A percentile compares a stretch with the other conserved stretches of the same genome.
Evolutionary conservation across 2,113 vertebrate species (phyloP).

Genomic region (Spea multiplicata): DNA sequence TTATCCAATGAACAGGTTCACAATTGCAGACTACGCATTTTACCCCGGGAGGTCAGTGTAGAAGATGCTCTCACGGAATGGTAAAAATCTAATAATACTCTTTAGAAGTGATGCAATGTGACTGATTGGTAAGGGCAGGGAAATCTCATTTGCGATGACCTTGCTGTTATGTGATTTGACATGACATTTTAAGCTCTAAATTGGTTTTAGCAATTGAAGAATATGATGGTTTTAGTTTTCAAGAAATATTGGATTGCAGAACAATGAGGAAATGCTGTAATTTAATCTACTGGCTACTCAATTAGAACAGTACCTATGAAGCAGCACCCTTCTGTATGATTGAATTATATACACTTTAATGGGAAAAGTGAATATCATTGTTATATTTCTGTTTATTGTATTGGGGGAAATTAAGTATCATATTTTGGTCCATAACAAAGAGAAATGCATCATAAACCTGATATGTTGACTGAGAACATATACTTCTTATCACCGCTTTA

Average conservation of each 20-base stretch:
- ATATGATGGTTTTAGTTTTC: slow-evolving; percentile 65
- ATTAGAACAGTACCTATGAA: slow-evolving; percentile 60
- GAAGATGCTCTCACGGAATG: slow-evolving; percentile 67
- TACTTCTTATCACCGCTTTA: too few relatives aligned
- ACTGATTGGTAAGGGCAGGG: slow-evolving; percentile 74
- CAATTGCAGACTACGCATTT: slow-evolving; percentile 65
- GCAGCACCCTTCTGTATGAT: slow-evolving; percentile 60
- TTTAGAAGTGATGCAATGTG: slow-evolving; percentile 71
- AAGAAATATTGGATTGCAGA: slow-evolving; percentile 70
- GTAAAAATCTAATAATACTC: slow-evolving; percentile 75
- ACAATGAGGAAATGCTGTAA: slow-evolving; percentile 65
- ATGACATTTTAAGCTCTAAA: slow-evolving; percentile 76
- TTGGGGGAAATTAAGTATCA: slow-evolving; percentile 16
- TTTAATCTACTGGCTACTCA: slow-evolving; percentile 66
- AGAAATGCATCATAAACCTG: not conserved
- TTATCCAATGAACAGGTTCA: slow-evolving; percentile 48
- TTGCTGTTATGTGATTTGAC: slow-evolving; percentile 70
- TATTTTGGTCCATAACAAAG: slow-evolving; percentile 17
- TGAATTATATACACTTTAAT: slow-evolving; percentile 54
- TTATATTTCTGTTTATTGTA: slow-evolving; percentile 24
- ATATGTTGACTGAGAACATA: too few relatives aligned
- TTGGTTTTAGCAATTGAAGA: slow-evolving; percentile 75
- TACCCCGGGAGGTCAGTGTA: slow-evolving; percentile 61
- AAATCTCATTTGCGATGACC: slow-evolving; percentile 75
- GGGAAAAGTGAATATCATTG: slow-evolving; percentile 30